Percentiles rank a stretch among this genome's conserved stretches.
These are phyloP conservation scores for Marmota monax DNA, from an alignment of 2,113 vertebrate genomes.

Conservation along the genomic window DNA sequence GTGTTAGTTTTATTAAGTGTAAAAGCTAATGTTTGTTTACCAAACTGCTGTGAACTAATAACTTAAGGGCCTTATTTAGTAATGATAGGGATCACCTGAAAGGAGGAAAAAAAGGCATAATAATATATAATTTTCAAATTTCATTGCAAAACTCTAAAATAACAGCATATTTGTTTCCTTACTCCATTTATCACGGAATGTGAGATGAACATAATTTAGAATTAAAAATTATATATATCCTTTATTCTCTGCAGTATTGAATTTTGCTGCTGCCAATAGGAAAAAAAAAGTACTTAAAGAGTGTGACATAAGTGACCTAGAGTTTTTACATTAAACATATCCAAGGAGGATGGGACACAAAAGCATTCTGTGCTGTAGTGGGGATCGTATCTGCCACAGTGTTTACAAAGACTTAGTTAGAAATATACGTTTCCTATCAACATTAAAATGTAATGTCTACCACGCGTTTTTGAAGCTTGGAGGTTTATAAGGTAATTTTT, in stretches of 20 bases:
- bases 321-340: not conserved
- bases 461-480: slow-evolving; percentile 41
- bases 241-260: not conserved
- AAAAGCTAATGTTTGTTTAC: not conserved
- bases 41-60: not conserved
- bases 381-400: not conserved
- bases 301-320: not conserved
- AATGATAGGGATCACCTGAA: accelerated
- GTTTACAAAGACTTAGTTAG: slow-evolving; percentile 11
- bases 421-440: slow-evolving; percentile 38
- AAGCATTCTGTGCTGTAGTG: not conserved
- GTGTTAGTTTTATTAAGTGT: not conserved
- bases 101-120: not conserved
- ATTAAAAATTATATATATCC: not conserved
- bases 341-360: slow-evolving; percentile 25
- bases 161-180: not conserved
- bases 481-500: not conserved
- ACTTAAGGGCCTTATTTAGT: not conserved
- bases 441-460: not conserved
- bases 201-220: not conserved
- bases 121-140: not conserved
- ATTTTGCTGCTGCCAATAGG: not conserved
- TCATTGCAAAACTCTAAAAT: not conserved
- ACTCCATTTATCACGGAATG: not conserved
- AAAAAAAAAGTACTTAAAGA: not conserved